A percentile compares a stretch with the other conserved stretches of the same genome.
Evolutionary conservation across 2,888 invertebrate species (phyloP).

Genomic region (Rosalia funebris): DNA sequence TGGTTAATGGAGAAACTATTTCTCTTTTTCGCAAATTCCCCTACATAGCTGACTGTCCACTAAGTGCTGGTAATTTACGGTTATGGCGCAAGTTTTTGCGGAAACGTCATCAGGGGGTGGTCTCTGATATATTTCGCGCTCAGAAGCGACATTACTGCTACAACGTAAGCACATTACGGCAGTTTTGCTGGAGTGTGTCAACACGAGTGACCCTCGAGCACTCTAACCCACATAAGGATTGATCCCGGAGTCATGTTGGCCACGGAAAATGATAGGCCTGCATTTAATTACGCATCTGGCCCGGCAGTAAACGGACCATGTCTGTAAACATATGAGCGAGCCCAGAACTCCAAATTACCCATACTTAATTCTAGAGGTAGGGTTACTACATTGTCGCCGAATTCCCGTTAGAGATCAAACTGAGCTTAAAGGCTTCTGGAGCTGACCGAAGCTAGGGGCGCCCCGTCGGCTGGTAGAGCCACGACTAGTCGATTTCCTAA

Average conservation of each 20-base stretch:
- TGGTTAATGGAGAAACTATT: no score
- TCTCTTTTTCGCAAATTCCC: neutral
- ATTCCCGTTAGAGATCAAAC: slow-evolving; percentile 38
- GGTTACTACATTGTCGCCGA: slow-evolving; percentile 42
- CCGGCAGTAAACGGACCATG: slow-evolving; percentile 37
- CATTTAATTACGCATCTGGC: slow-evolving; percentile 46
- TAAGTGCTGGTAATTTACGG: neutral
- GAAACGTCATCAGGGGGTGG: neutral
- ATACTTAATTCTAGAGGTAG: slow-evolving; percentile 39
- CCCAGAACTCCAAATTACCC: slow-evolving; percentile 41
- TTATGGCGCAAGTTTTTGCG: neutral
- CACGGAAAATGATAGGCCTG: slow-evolving; percentile 34
- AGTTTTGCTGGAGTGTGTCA: slow-evolving; percentile 24
- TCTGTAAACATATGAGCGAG: slow-evolving; percentile 36
- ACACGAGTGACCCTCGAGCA: slow-evolving; percentile 31
- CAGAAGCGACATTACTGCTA: neutral
- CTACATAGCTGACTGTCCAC: neutral
- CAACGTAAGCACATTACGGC: slow-evolving; percentile 20
- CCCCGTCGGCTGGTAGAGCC: slow-evolving; percentile 6
- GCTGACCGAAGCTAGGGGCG: slow-evolving; percentile 4
- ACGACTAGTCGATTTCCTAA: neutral
- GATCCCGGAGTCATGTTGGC: slow-evolving; percentile 33
- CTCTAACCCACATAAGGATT: slow-evolving; percentile 32
- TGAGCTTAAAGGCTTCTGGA: slow-evolving; percentile 17
- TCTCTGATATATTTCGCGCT: neutral